These are phyloP conservation scores for Sinhomidia bicolor DNA, from an alignment of 2,888 invertebrate genomes.

Conservation along the genomic window DNA sequence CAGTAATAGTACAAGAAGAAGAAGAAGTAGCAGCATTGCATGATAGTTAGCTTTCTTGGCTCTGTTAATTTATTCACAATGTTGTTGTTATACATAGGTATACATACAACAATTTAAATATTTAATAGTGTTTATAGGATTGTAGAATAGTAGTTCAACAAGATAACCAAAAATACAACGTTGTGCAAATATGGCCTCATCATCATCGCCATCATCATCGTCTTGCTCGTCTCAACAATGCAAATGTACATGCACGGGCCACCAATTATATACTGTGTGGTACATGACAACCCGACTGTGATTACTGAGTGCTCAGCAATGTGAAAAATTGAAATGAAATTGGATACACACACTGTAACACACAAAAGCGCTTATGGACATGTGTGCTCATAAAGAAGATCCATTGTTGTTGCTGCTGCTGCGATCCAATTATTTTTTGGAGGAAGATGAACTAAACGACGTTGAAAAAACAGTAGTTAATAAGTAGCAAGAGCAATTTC, in stretches of 20 bases:
- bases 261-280: neutral
- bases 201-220: neutral
- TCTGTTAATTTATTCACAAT: neutral
- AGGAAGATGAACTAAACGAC: slow-evolving; percentile 49
- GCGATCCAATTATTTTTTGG: slow-evolving; percentile 57
- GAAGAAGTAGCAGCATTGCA: too few species aligned
- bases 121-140: slow-evolving; percentile 28
- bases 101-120: neutral
- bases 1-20: too few species aligned
- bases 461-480: slow-evolving; percentile 60
- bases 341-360: slow-evolving; percentile 34
- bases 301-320: slow-evolving; percentile 39
- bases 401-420: neutral
- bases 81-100: neutral
- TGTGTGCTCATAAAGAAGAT: slow-evolving; percentile 12
- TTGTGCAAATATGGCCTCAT: slow-evolving; percentile 13
- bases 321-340: slow-evolving; percentile 46
- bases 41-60: too few species aligned
- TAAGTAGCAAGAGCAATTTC: slow-evolving; percentile 57
- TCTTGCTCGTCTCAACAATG: neutral
- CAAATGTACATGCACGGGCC: slow-evolving; percentile 4
- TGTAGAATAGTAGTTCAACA: slow-evolving; percentile 48
- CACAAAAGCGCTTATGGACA: slow-evolving; percentile 1
- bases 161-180: slow-evolving; percentile 45
- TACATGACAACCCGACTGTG: neutral